A percentile compares a stretch with the other conserved stretches of the same genome.
Evolutionary conservation across 2,888 invertebrate species (phyloP).

Genomic region (Callyntrura sp.): DNA sequence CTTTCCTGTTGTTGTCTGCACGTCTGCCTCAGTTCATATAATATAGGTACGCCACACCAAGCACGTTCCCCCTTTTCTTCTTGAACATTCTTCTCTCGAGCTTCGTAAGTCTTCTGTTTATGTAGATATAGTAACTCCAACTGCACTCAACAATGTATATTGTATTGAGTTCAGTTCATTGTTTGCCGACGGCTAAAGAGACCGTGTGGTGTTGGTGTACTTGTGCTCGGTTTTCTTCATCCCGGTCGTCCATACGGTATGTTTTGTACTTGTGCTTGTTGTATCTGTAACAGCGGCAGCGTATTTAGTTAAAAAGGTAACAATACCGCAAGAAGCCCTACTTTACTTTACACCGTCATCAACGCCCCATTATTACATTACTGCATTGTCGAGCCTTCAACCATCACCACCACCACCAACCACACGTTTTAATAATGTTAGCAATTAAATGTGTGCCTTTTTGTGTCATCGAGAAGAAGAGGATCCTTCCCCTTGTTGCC

Average conservation of each 20-base stretch:
- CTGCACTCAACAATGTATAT: constrained; percentile 2
- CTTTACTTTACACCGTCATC: constrained; percentile 31
- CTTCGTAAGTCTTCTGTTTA: not conserved
- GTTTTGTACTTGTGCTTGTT: constrained; percentile 3
- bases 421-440: not conserved
- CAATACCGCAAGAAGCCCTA: constrained; percentile 48
- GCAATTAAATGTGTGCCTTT: not conserved
- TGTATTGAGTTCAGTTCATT: not conserved
- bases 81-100: not conserved
- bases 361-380: not conserved
- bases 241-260: constrained; percentile 28
- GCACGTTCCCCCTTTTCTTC: constrained; percentile 49
- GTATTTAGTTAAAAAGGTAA: constrained; percentile 44
- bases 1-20: not conserved
- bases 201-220: not conserved
- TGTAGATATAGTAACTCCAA: not conserved
- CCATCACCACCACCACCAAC: not conserved
- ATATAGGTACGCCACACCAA: constrained; percentile 8
- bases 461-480: not conserved
- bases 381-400: not conserved
- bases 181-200: not conserved
- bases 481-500: too few species aligned
- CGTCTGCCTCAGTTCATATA: not conserved
- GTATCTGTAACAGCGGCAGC: not conserved
- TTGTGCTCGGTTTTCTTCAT: not conserved